Base-by-base conservation (phyloP, 2,888 invertebrate species). In the Acanthococcus lagerstroemiae region DNA sequence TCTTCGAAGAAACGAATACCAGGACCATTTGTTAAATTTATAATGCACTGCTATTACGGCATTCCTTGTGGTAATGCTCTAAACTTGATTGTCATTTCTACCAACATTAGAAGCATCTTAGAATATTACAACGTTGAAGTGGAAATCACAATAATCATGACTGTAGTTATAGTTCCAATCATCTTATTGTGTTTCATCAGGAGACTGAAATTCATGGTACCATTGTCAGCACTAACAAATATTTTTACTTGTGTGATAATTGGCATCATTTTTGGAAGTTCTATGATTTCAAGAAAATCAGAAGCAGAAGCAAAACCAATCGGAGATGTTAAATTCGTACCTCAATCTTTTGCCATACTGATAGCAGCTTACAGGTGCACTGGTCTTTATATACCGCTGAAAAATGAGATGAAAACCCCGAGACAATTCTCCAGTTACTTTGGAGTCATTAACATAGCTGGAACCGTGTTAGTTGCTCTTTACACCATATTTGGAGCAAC, bases 381-480 rank as follows among this genome's bases (percentile, higher is more conserved):
- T 3, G 48, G 25, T 7, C 24, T 60, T 92, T 87, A 94, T 46
- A 80, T 95, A 74, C 94, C 96, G 0, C 75, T 96, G 71, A 94
- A 95, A 76, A 95, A 95, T 75, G 90, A 92, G 75, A 95, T 96
- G 95, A 88, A 87, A 75, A 84, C 84, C 0, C 94, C 94, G 0
- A 83, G 83, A 71, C 80, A 82, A 50, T 95, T 95, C 76, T 85
- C 86, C 2, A 87, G 87, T 7, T 80, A 81, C 55, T 85, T 82
- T 67, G 95, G 95, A 3, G 91, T 94, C 0, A 78, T 96, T 15
- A 94, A 94, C 75, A 12, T 80, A 71, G 80, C 87, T 1, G 94
- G 95, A 91, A 75, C 84, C 3, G 78, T 83, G 60, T 93, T 95
- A 67, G 84, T 90, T 2, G 74, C 83, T 9, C 76, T 95, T 17